Evolutionary conservation across 1,140 invertebrate species (phyloP), one percentile per base, ranked within the genome.

Genomic region (Drosophila rufa): DNA sequence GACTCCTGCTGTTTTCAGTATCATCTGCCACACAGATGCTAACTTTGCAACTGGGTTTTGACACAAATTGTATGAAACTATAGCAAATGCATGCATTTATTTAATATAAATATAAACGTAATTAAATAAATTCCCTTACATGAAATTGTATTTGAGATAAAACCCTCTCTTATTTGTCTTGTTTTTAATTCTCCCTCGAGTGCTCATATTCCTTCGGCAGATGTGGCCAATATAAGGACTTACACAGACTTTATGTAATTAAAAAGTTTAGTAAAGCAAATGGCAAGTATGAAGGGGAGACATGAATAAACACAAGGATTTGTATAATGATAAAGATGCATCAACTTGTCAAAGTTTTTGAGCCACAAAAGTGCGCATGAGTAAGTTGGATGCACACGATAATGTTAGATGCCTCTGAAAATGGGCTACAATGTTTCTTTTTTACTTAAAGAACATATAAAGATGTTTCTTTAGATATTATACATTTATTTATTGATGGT

Each of bases 221-320:
- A 42, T 36, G 46, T 38, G 45, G 27, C 43, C 25, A n/a, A 30
- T 19, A 25, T 25, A 33, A 25, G 42, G 9, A 42, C 22, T 19
- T 67, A 30, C 30, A 19, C 17, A 15, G 51, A 58, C 36, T 64
- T 64, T 5, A 68, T 14, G 64, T 45, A 68, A 69, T 68, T 69
- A 69, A 25, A 45, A 69, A 69, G 27, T 69, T 69, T 69, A 8
- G 19, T 67, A 14, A n/a, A 11, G 22, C n/a, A 56, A 62, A 40
- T 33, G 1, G 9, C 7, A 38, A 36, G n/a, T 27, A 47, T 8
- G 11, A 14, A 8, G 36, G 17, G 22, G 11, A 19, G 27, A 64
- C 8, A 43, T 45, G 1, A 17, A 25, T 55, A 42, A 46, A 38
- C 15, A 25, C 30, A 51, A 27, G 62, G 2, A 43, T 8, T 14